These are phyloP conservation scores for Berghia stephanieae DNA, from an alignment of 1,140 invertebrate species.

Conservation along the genomic window DNA sequence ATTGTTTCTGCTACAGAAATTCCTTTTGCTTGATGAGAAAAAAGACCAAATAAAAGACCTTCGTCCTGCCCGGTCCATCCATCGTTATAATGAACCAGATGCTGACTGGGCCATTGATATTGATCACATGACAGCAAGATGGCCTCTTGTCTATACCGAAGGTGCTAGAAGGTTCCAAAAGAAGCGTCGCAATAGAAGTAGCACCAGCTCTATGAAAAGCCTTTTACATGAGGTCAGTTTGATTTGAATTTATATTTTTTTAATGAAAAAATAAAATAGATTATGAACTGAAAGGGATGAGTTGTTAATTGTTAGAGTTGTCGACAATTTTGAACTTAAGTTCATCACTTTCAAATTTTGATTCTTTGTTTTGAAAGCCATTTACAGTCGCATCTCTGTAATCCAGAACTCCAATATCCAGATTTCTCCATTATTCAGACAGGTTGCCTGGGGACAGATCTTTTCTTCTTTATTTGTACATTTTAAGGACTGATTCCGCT, in stretches of 20 bases:
- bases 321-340: too few species aligned
- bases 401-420: too few species aligned
- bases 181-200: conserved; percentile 30
- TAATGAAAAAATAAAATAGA: too few species aligned
- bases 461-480: too few species aligned
- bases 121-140: conserved; percentile 43
- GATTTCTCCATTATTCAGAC: too few species aligned
- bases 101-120: conserved; percentile 38
- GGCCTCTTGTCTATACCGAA: conserved; percentile 34
- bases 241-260: conserved; percentile 8
- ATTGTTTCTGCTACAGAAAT: conserved; percentile 27
- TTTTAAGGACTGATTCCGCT: too few species aligned
- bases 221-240: conserved; percentile 35
- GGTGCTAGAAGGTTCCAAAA: conserved; percentile 29
- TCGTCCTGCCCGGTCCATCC: conserved; percentile 30
- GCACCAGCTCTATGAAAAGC: conserved; percentile 39
- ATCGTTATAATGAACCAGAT: conserved; percentile 31
- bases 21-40: conserved; percentile 41
- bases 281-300: too few species aligned
- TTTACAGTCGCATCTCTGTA: too few species aligned
- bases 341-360: too few species aligned
- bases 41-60: conserved; percentile 38
- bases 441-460: too few species aligned
- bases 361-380: too few species aligned
- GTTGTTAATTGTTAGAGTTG: too few species aligned